Conservation (phyloP, 2,797 vertebrate species). For the Melanotaenia boesemani region DNA sequence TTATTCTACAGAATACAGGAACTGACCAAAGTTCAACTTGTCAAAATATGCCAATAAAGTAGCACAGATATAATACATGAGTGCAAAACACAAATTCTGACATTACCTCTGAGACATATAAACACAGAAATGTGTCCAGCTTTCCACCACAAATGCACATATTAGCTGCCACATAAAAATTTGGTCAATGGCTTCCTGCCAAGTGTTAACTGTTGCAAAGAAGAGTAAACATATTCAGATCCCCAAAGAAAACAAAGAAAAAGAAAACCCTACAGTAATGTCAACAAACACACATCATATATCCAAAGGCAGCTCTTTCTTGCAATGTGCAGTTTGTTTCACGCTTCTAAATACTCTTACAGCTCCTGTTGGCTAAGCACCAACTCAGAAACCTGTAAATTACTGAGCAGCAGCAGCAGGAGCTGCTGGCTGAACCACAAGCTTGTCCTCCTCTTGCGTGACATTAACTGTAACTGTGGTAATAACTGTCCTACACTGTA, state of each 20-base stretch:
- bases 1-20: neutral
- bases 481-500: constrained; percentile 15
- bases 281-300: constrained; percentile 60
- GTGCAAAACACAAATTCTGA: constrained; percentile 34
- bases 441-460: constrained; percentile 24
- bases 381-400: constrained; percentile 44
- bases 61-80: constrained; percentile 4
- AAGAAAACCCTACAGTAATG: constrained; percentile 57
- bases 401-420: constrained; percentile 17
- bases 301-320: constrained; percentile 50
- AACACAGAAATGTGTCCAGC: constrained; percentile 19
- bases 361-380: constrained; percentile 42
- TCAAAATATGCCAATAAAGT: constrained; percentile 4
- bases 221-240: constrained; percentile 60
- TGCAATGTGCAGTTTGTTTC: constrained; percentile 55
- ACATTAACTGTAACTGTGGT: constrained; percentile 29
- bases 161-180: constrained; percentile 46
- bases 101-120: constrained; percentile 33
- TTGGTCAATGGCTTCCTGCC: constrained; percentile 56
- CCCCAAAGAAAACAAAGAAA: constrained; percentile 52
- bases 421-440: constrained; percentile 39
- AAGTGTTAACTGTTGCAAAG: constrained; percentile 45
- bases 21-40: constrained; percentile 12
- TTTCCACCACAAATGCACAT: constrained; percentile 24
- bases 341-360: constrained; percentile 42